Evolutionary conservation across 2,797 vertebrate species (phyloP), one percentile per base, ranked within the genome.

Genomic region (Smutsia gigantea): DNA sequence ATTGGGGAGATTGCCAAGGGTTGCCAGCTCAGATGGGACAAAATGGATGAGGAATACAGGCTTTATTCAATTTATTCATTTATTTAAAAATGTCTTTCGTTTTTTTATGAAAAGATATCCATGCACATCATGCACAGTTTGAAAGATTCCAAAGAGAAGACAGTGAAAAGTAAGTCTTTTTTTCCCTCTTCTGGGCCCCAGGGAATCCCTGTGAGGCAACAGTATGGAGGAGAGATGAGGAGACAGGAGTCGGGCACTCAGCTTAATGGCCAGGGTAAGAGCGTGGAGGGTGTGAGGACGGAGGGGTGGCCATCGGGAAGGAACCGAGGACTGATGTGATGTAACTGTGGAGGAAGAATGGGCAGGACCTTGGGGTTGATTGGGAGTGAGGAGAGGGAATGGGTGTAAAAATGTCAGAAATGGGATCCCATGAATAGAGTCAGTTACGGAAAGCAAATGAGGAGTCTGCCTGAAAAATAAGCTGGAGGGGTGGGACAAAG

Each of bases 31-130:
- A 77, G 49, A 25, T 31, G 66, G 46, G 37, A 71, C 72, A 61
- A 92, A 61, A 31, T 12, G 49, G 46, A 51, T 39, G 53, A 95
- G 57, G n/a, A 72, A 91, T 25, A 71, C 21, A 46, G 49, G 10
- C 31, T 82, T 78, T n/a, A 34, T 89, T 96, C 31, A n/a, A 34
- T 18, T 39, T 82, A 69, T 57, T 91, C 34, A 57, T 81, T 61
- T 46, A 59, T 85, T 72, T 90, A 46, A 7, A 63, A 37, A 64
- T 21, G 37, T 31, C 42, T 90, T 89, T 53, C 19, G 1, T 66
- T 68, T 53, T 86, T 74, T 59, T 18, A 27, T 84, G 63, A 89
- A 29, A 77, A 37, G 49, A 69, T 66, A 64, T 86, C 57, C 51
- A 53, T 34, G 46, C 29, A 68, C 31, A 34, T 46, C 29, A 53